Evolutionary conservation across 2,797 vertebrate species (phyloP), one percentile per base, ranked within the genome.

Genomic region (Mormyrops boulengeri): DNA sequence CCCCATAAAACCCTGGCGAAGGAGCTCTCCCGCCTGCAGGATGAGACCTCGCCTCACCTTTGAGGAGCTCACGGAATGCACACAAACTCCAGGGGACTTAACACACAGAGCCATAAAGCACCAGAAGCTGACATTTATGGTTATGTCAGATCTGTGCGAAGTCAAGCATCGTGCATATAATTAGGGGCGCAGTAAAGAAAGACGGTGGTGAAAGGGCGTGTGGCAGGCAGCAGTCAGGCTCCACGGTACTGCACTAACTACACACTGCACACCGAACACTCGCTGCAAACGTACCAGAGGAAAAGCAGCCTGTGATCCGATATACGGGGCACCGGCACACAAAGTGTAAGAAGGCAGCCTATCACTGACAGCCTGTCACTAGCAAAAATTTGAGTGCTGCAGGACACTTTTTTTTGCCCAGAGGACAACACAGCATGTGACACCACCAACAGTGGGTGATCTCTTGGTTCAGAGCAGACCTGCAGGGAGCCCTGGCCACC

Each of bases 11-110:
- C 92, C 92, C 62, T 34, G 73, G 53, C 60, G 87, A 88, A 91
- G 17, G 34, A 50, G 11, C 4, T 69, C 88, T 92, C 90, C 87
- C 89, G 89, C 91, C 85, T 90, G 41, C 91, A 92, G 91, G 90
- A 90, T 90, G 90, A 94, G 91, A 94, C 92, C 91, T 91, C 17
- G 89, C 91, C 89, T 94, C 92, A 91, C 90, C 90, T 89, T 69
- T 91, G 88, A 60, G 7, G 86, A 66, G 89, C 88, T 86, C 52
- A 38, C 34, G 73, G 22, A 17, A 38, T 26, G 50, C 53, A 86
- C 88, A 90, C 62, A 90, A 91, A 88, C 89, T 73, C 90, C 90
- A 85, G 85, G 91, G 93, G 91, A 90, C 89, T 85, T 91, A 91
- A 93, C 89, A 91, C 91, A 90, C 57, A 89, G 90, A 90, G 93